Conservation (phyloP, 2,797 vertebrate species). For the Gephyroberyx darwinii region DNA sequence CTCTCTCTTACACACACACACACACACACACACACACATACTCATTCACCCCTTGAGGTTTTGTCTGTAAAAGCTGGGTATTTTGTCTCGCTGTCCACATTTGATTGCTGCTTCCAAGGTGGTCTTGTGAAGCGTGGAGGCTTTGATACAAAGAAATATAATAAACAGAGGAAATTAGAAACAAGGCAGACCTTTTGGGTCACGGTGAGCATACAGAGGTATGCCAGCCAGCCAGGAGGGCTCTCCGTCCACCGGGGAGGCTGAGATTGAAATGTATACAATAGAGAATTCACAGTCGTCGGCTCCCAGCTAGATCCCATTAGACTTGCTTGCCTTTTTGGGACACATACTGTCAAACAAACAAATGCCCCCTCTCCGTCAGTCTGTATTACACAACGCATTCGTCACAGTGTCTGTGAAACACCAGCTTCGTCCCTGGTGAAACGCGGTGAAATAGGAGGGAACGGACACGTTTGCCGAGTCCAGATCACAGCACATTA, state of each 20-base stretch:
- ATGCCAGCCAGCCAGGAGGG: conserved; percentile 47
- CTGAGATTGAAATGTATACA: conserved; percentile 69
- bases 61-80: conserved; percentile 74
- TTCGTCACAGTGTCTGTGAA: conserved; percentile 34
- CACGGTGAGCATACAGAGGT: conserved; percentile 59
- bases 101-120: conserved; percentile 80
- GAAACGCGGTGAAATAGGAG: conserved; percentile 41
- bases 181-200: conserved; percentile 71
- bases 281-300: conserved; percentile 50
- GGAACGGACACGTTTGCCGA: conserved; percentile 25
- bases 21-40: conserved; percentile 33
- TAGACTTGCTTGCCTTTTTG: conserved; percentile 46
- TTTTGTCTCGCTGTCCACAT: conserved; percentile 77
- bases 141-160: conserved; percentile 77
- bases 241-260: conserved; percentile 30
- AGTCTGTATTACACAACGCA: conserved; percentile 12
- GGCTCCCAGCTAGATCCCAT: conserved; percentile 57
- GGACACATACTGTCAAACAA: conserved; percentile 57
- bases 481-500: conserved; percentile 46
- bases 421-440: conserved; percentile 42
- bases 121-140: conserved; percentile 71
- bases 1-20: conserved; percentile 13
- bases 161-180: conserved; percentile 81
- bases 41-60: conserved; percentile 68
- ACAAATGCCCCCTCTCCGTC: conserved; percentile 49